These are phyloP conservation scores for Tachystola acroxantha DNA, from an alignment of 2,888 invertebrate species.

Conservation along the genomic window DNA sequence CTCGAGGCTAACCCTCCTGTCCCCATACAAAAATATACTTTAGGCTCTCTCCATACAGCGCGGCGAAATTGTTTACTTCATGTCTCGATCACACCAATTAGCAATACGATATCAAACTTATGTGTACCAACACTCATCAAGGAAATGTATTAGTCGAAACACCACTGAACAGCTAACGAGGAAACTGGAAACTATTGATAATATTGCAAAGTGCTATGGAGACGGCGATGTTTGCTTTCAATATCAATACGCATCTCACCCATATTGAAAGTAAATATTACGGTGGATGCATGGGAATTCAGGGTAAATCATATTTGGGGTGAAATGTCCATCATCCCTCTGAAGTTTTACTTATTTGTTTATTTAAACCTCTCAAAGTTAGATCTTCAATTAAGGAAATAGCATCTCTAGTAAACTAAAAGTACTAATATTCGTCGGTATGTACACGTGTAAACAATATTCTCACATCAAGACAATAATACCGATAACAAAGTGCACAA, in stretches of 20 bases:
- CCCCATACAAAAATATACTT: no score
- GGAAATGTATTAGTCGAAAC: background rate
- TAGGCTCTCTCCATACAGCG: no score
- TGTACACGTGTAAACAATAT: no score
- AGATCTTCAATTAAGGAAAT: background rate
- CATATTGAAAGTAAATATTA: conserved; percentile 1
- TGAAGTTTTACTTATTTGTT: no score
- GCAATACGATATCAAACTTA: background rate
- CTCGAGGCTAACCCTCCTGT: no score
- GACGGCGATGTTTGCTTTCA: conserved; percentile 1
- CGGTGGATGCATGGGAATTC: conserved; percentile 1
- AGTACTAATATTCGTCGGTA: no score
- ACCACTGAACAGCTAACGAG: background rate
- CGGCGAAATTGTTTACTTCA: no score
- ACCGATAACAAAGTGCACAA: no score
- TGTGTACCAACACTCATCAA: conserved; percentile 1
- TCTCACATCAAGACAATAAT: background rate
- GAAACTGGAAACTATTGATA: conserved; percentile 2
- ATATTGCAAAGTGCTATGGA: conserved; percentile 1
- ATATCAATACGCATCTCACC: background rate
- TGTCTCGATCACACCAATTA: no score
- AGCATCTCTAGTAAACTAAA: background rate
- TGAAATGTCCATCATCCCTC: no score
- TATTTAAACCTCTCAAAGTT: no score
- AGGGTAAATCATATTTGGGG: background rate